Evolutionary conservation across 2,797 vertebrate genomes (phyloP), one percentile per base, ranked within the genome.

Genomic region (Hippoglossus hippoglossus): DNA sequence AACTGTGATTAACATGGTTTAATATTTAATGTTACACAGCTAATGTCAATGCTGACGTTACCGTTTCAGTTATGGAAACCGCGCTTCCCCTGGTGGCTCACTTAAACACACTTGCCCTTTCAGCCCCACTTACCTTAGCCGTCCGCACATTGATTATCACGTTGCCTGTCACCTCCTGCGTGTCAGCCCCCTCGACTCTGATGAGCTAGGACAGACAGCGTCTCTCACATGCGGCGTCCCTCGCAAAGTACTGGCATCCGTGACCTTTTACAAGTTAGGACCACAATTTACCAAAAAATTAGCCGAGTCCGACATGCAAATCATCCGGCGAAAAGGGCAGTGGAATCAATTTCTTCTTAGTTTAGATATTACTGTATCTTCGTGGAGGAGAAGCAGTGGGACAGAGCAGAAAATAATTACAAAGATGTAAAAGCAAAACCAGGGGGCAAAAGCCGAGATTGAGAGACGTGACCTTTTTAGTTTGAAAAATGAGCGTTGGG

Each of bases 71-170:
- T 73, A 86, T 74, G 71, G 84, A 83, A 72, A 62, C 74, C 71
- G 39, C 60, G 60, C 76, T 72, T 77, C 85, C 81, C 80, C 83
- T 7, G 49, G 79, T 24, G 56, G 67, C 77, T 78, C 70, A 75
- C 82, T 84, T 86, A 87, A 90, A 86, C 78, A 85, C 83, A 88
- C 89, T 89, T 93, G 92, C 89, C 94, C 93, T 95, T 96, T 95
- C 89, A 84, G 91, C 90, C 87, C 88, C 89, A 90, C 92, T 95
- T 93, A 93, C 91, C 92, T 94, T 93, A 89, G 87, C 91, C 81
- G 75, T 90, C 86, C 85, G 89, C 85, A 91, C 93, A 96, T 95
- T 94, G 94, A 95, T 96, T 91, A 92, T 81, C 88, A 87, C 79
- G 90, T 93, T 94, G 93, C 94, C 91, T 93, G 92, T 95, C 90